Evolutionary conservation across 2,888 invertebrate genomes (phyloP).

Genomic region (Archaeoteleia sp.): DNA sequence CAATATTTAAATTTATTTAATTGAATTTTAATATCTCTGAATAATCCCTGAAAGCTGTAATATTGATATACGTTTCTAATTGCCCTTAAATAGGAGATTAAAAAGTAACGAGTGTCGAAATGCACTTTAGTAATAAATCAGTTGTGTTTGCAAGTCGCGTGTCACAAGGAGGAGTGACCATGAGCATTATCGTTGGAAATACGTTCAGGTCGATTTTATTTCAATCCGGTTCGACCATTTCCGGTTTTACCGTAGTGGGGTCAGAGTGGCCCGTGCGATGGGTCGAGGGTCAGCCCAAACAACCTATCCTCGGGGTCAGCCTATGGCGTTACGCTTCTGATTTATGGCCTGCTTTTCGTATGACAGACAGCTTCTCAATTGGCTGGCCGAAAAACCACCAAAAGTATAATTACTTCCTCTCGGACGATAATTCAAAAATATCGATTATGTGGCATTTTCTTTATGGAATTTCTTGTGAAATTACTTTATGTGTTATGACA

Average conservation of each 20-base stretch:
- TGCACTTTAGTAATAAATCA: constrained; percentile 64
- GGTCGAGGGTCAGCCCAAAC: constrained; percentile 74
- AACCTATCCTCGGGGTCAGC: constrained; percentile 71
- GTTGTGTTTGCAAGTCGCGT: constrained; percentile 63
- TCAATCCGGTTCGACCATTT: constrained; percentile 66
- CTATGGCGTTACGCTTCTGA: constrained; percentile 68
- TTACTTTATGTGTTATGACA: no score
- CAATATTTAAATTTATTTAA: no score
- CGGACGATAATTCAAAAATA: no score
- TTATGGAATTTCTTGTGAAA: no score
- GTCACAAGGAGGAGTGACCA: constrained; percentile 72
- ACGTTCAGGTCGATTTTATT: constrained; percentile 64
- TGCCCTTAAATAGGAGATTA: no score
- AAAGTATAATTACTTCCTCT: constrained; percentile 22
- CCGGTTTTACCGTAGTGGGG: constrained; percentile 63
- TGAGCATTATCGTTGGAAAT: constrained; percentile 62
- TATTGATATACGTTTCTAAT: no score
- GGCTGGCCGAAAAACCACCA: constrained; percentile 52
- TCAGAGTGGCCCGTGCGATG: constrained; percentile 61
- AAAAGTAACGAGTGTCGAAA: constrained; percentile 22
- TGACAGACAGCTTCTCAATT: constrained; percentile 49
- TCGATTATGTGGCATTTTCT: no score
- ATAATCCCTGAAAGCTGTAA: no score
- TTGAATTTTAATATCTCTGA: no score
- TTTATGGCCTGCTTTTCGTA: constrained; percentile 67